Evolutionary conservation across 2,113 vertebrate genomes (phyloP).

Genomic region (Petrocephalus zakoni): DNA sequence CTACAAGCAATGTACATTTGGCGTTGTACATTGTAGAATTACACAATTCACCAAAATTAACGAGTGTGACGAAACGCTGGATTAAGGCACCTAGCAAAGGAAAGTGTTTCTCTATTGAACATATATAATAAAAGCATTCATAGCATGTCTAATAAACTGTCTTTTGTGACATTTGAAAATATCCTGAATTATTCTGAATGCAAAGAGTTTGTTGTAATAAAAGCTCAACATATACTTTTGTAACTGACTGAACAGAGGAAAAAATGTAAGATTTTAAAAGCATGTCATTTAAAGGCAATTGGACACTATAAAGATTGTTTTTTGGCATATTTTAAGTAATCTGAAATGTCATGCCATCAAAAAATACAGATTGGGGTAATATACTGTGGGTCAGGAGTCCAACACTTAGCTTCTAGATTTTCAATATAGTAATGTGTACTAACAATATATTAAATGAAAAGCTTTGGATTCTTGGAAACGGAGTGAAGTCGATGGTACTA

Average conservation of each 20-base stretch:
- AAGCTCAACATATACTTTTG: too few species aligned
- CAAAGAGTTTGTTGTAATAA: not conserved
- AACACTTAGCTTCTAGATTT: slow-evolving; percentile 15
- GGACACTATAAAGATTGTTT: too few species aligned
- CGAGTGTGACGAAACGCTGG: not conserved
- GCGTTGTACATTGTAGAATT: not conserved
- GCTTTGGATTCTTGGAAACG: not conserved
- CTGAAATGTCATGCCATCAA: too few species aligned
- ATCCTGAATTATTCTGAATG: not conserved
- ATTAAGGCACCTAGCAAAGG: not conserved
- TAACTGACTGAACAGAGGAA: not conserved
- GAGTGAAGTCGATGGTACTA: not conserved
- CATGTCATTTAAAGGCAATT: not conserved
- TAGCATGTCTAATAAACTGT: not conserved
- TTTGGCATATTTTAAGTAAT: too few species aligned
- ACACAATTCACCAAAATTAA: not conserved
- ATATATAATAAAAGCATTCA: not conserved
- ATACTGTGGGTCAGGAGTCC: too few species aligned
- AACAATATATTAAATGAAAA: not conserved
- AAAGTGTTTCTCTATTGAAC: not conserved
- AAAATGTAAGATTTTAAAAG: not conserved
- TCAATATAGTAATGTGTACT: not conserved
- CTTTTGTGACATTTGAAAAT: not conserved
- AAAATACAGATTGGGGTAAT: too few species aligned
- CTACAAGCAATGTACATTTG: not conserved